These are phyloP conservation scores for Corbicula japonica DNA, from an alignment of 2,888 invertebrate genomes.

Conservation along the genomic window DNA sequence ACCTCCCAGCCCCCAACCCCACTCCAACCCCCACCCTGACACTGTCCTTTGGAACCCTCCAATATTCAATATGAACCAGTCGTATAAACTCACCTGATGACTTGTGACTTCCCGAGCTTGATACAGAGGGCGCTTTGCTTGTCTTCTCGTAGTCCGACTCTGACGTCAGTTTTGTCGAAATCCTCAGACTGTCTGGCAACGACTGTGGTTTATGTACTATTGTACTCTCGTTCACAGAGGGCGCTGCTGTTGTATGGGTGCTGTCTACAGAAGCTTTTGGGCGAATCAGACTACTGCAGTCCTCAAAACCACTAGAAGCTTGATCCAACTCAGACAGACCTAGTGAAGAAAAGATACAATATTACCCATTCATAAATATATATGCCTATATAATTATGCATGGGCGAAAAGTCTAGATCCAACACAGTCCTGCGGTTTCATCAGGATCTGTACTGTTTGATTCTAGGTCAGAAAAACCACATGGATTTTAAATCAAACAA, in stretches of 20 bases:
- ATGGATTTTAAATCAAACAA: too few relatives aligned
- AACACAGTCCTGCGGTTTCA: too few relatives aligned
- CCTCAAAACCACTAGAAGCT: constrained; percentile 84
- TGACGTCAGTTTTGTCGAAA: constrained; percentile 51
- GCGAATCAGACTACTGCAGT: constrained; percentile 76
- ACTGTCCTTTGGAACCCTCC: too few relatives aligned
- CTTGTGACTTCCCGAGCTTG: constrained; percentile 66
- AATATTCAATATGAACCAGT: neutral
- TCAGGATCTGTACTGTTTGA: too few relatives aligned
- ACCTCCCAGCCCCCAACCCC: too few relatives aligned
- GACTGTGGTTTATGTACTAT: constrained; percentile 62
- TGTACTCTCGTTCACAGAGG: constrained; percentile 64
- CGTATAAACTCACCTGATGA: constrained; percentile 55
- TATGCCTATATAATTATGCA: too few relatives aligned
- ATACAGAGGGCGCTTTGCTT: constrained; percentile 69
- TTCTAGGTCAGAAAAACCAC: too few relatives aligned
- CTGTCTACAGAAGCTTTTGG: constrained; percentile 66
- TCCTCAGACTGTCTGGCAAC: constrained; percentile 51
- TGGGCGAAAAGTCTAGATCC: too few relatives aligned
- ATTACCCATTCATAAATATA: too few relatives aligned
- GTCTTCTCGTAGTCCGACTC: constrained; percentile 53
- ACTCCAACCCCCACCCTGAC: too few relatives aligned
- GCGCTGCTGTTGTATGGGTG: constrained; percentile 65
- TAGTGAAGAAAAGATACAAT: constrained; percentile 20
- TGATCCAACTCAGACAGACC: constrained; percentile 76